Evolutionary conservation across 2,888 invertebrate genomes (phyloP).

Genomic region (Eupelmus urozonus): DNA sequence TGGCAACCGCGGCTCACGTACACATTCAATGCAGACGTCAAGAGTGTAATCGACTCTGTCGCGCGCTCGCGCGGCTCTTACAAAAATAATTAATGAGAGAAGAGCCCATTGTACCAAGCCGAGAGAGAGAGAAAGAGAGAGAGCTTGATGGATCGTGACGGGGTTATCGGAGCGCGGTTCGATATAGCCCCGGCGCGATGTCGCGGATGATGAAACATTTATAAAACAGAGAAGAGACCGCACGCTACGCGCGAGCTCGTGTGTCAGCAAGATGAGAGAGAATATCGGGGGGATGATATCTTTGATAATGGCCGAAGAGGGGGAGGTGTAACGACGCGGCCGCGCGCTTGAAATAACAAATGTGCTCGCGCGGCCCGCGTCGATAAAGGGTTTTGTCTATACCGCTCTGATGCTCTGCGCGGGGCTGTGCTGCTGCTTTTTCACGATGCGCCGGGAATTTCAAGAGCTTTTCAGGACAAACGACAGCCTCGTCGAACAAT

Average conservation of each 20-base stretch:
- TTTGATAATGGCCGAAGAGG: slow-evolving; percentile 21
- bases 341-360: slow-evolving; percentile 27
- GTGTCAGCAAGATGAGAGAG: slow-evolving; percentile 35
- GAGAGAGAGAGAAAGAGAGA: slow-evolving; percentile 13
- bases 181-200: slow-evolving; percentile 56
- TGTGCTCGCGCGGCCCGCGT: neutral
- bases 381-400: slow-evolving; percentile 30
- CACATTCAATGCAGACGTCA: slow-evolving; percentile 47
- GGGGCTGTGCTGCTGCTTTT: neutral
- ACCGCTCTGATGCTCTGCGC: neutral
- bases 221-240: slow-evolving; percentile 52
- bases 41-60: slow-evolving; percentile 52
- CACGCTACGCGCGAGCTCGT: too few species aligned
- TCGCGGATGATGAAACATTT: slow-evolving; percentile 66
- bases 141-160: slow-evolving; percentile 63
- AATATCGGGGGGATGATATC: slow-evolving; percentile 20
- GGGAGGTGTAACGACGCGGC: neutral
- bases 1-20: neutral
- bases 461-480: slow-evolving; percentile 19
- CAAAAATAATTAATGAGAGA: slow-evolving; percentile 60
- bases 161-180: slow-evolving; percentile 60
- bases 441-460: slow-evolving; percentile 1
- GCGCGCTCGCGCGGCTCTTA: slow-evolving; percentile 40
- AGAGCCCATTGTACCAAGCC: slow-evolving; percentile 19
- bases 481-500: slow-evolving; percentile 7